A percentile compares a stretch with the other conserved stretches of the same genome.
Conservation (phyloP, 2,113 vertebrate species). For the Puntigrus tetrazona region DNA sequence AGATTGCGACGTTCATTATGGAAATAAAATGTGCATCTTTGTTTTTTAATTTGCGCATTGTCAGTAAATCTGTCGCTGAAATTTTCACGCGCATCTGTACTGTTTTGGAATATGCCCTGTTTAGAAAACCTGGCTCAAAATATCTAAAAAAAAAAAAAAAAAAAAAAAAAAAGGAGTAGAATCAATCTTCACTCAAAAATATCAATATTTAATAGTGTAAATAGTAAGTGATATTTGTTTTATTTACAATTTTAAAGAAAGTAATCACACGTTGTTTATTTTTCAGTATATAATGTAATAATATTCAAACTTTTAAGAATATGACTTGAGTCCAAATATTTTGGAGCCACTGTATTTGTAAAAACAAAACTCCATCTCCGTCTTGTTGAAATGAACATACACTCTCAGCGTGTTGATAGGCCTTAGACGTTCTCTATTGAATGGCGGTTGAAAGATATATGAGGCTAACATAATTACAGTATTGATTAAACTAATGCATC, state of each 20-base stretch:
- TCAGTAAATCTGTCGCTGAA: no score
- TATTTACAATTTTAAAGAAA: background rate
- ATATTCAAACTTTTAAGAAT: background rate
- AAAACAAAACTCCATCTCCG: background rate
- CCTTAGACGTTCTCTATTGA: background rate
- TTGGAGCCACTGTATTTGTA: background rate
- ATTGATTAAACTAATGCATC: constrained; percentile 37
- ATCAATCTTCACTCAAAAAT: no score
- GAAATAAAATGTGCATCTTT: no score
- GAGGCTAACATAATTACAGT: constrained; percentile 22
- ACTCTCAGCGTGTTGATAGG: background rate
- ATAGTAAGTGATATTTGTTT: background rate
- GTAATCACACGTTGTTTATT: background rate
- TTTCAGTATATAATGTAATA: background rate
- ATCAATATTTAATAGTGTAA: no score
- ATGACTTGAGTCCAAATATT: background rate
- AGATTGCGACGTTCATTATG: no score
- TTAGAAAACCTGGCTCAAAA: no score
- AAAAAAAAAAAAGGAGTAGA: no score
- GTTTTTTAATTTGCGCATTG: no score
- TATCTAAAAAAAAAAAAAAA: no score
- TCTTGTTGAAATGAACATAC: background rate
- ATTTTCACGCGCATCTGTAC: no score
- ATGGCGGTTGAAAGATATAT: background rate
- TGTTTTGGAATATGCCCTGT: no score